Conservation (phyloP, 1,140 invertebrate genomes). For the Metopolophium dirhodum region DNA sequence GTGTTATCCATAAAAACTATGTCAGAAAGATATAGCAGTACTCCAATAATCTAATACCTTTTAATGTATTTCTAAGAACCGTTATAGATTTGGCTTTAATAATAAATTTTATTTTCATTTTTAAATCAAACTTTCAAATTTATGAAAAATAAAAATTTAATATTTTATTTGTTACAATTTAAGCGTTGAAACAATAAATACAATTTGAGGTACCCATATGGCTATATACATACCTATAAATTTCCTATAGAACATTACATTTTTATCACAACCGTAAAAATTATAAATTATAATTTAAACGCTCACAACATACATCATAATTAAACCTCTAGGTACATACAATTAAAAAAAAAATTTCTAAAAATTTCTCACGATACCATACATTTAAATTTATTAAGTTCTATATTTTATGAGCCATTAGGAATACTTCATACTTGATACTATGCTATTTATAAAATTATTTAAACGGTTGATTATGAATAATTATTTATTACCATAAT, state of each 20-base stretch:
- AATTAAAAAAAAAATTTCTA: not conserved
- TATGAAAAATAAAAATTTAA: not conserved
- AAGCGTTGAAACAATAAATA: not conserved
- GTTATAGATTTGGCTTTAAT: not conserved
- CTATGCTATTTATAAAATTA: not conserved
- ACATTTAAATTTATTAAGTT: not conserved
- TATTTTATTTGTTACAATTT: not conserved
- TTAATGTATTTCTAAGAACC: not conserved
- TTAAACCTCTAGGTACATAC: not conserved
- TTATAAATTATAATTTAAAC: not conserved
- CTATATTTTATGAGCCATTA: not conserved
- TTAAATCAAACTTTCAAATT: not conserved
- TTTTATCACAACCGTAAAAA: not conserved
- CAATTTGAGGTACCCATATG: not conserved
- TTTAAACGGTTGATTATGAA: not conserved
- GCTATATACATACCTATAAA: no score
- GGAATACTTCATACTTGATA: not conserved
- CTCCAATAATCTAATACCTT: not conserved
- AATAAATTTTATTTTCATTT: not conserved
- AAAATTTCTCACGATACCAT: not conserved
- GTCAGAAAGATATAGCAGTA: not conserved
- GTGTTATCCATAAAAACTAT: not conserved
- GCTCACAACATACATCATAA: not conserved
- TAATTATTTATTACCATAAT: not conserved
- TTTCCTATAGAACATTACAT: not conserved